These are phyloP conservation scores for Acleris sparsana DNA, from an alignment of 2,888 invertebrate species.

Conservation along the genomic window DNA sequence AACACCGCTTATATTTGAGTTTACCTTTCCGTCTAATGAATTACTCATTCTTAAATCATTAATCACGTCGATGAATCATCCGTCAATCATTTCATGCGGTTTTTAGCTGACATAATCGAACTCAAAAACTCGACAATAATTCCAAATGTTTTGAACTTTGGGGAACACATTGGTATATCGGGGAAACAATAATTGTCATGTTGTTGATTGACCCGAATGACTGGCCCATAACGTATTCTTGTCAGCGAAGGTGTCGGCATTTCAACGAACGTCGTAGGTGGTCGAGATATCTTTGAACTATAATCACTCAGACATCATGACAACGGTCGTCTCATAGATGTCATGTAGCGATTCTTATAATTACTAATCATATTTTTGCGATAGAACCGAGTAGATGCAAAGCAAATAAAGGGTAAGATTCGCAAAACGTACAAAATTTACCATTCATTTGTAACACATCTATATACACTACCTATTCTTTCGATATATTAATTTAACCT, in stretches of 20 bases:
- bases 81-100: neutral
- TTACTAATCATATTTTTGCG: neutral
- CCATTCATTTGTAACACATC: too few relatives aligned
- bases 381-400: too few relatives aligned
- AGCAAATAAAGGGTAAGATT: too few relatives aligned
- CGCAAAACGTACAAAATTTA: too few relatives aligned
- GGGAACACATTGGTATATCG: too few relatives aligned
- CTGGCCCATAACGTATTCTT: neutral
- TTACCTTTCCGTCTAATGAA: neutral
- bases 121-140: neutral
- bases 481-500: neutral
- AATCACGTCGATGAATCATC: neutral
- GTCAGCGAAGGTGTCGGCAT: neutral
- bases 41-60: slow-evolving; percentile 5
- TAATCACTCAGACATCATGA: slow-evolving; percentile 1
- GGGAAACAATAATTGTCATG: too few relatives aligned
- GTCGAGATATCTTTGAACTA: slow-evolving; percentile 15
- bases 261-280: slow-evolving; percentile 16
- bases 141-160: too few relatives aligned
- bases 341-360: slow-evolving; percentile 16
- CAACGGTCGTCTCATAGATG: slow-evolving; percentile 13
- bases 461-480: neutral
- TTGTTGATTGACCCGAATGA: neutral
- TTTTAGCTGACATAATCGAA: neutral
- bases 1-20: slow-evolving; percentile 13